phyloP scores from a whole-genome alignment of 2,113 vertebrate genomes.

The Actinemys pallida region DNA sequence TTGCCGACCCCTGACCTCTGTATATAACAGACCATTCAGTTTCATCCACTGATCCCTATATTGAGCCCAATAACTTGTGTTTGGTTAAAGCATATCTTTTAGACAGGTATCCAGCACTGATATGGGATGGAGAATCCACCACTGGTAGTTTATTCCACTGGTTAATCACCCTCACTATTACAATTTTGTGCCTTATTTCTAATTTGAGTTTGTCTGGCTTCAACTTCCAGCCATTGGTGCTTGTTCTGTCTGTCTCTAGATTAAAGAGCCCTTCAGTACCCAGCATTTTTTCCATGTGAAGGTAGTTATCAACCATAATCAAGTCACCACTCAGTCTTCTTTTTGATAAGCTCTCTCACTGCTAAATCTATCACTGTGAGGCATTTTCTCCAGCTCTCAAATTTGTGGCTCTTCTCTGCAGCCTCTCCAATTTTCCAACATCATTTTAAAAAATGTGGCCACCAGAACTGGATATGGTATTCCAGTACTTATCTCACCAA shows the following conservation, averaged over 20 bases:
- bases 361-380: neutral
- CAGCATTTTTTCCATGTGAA: neutral
- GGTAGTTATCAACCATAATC: neutral
- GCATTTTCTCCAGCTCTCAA: neutral
- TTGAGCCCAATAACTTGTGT: neutral
- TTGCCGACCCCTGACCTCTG: neutral
- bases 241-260: slow-evolving; percentile 16
- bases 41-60: neutral
- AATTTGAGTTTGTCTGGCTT: neutral
- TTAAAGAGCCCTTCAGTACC: neutral
- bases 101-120: neutral
- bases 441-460: neutral
- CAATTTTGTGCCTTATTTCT: neutral
- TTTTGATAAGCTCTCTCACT: neutral
- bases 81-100: neutral
- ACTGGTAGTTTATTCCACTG: neutral
- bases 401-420: neutral
- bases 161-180: neutral
- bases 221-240: neutral
- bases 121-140: neutral
- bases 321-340: neutral
- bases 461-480: neutral
- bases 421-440: neutral
- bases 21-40: neutral
- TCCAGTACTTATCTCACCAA: neutral